A percentile compares a stretch with the other conserved stretches of the same genome.
phyloP scores from a whole-genome alignment of 2,113 vertebrate species.

The Globicephala melas region DNA sequence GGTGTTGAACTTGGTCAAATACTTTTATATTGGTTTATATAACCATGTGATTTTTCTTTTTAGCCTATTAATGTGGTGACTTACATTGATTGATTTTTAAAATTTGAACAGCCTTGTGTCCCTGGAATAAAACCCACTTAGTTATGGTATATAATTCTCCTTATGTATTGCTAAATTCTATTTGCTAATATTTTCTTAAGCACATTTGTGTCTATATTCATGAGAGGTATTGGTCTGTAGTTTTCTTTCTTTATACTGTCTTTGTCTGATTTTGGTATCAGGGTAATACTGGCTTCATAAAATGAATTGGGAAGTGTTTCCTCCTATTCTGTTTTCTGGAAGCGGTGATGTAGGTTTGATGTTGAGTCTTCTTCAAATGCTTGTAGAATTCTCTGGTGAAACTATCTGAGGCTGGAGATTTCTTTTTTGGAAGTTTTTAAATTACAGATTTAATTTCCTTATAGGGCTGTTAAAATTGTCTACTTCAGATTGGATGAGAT shows the following conservation, averaged over 20 bases:
- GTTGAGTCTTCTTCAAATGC: neutral
- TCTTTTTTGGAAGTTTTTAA: neutral
- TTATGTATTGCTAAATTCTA: neutral
- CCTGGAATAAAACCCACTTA: neutral
- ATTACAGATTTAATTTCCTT: neutral
- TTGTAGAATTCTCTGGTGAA: neutral
- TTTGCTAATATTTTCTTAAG: neutral
- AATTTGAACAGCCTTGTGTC: neutral
- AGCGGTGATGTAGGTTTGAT: neutral
- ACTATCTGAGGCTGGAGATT: neutral
- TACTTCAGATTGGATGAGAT: neutral
- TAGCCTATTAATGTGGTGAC: neutral
- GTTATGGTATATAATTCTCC: neutral
- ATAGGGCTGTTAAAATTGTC: neutral
- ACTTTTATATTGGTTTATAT: neutral
- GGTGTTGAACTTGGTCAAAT: neutral
- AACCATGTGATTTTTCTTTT: neutral
- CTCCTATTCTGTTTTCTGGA: neutral
- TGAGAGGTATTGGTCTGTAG: neutral
- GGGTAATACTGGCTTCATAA: neutral
- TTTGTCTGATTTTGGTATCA: neutral
- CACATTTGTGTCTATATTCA: neutral
- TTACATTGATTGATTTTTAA: neutral
- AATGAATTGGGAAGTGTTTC: neutral
- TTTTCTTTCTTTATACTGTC: neutral